Percentiles rank a stretch among this genome's conserved stretches.
Conservation (phyloP, 1,140 invertebrate genomes). For the Plutomurus gul region DNA sequence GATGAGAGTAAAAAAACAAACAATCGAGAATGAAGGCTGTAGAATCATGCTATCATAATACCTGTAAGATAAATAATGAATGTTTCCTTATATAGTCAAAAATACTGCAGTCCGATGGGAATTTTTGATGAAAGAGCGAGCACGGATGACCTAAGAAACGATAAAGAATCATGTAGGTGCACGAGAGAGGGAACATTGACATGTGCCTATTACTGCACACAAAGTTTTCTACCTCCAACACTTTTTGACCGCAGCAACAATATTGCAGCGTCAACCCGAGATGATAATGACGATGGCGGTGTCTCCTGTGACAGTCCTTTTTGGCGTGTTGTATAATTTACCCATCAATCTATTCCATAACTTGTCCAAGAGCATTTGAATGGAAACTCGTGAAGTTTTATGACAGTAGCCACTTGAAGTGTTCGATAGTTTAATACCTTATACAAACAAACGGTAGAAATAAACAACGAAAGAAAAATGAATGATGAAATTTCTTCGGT, state of each 20-base stretch:
- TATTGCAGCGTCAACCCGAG: neutral
- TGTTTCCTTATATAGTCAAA: neutral
- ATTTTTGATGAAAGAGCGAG: neutral
- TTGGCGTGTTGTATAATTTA: slow-evolving; percentile 11
- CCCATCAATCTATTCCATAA: neutral
- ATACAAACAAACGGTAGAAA: too few relatives aligned
- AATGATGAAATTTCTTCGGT: neutral
- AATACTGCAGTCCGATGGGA: neutral
- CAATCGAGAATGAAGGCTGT: neutral
- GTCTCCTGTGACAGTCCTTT: slow-evolving; percentile 1
- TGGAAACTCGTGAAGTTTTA: neutral
- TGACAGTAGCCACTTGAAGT: neutral
- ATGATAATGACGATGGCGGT: neutral
- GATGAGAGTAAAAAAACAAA: neutral
- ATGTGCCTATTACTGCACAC: too few relatives aligned
- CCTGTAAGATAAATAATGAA: too few relatives aligned
- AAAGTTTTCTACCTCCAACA: too few relatives aligned
- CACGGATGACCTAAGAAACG: neutral
- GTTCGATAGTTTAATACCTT: neutral
- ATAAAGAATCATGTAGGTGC: too few relatives aligned
- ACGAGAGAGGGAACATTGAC: too few relatives aligned
- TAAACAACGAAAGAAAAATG: neutral
- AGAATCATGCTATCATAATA: neutral
- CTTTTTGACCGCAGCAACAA: neutral
- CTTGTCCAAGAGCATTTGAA: neutral